Conservation (phyloP, 2,113 vertebrate species). For the Camelus bactrianus region DNA sequence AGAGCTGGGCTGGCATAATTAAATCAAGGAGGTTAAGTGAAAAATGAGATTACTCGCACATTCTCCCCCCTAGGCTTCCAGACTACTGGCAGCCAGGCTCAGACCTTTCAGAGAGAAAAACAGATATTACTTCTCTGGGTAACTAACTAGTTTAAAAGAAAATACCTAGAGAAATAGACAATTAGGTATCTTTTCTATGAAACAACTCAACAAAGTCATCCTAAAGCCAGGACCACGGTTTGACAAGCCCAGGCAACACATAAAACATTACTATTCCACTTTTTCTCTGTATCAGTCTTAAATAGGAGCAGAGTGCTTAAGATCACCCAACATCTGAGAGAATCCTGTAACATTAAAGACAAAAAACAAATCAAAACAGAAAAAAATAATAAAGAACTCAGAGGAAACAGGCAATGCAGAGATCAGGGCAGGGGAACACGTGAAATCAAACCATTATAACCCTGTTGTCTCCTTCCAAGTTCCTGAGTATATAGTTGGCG, state of each 20-base stretch:
- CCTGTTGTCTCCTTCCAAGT: neutral
- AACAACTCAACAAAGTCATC: neutral
- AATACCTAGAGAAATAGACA: neutral
- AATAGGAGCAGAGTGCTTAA: neutral
- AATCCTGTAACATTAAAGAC: neutral
- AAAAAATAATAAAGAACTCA: neutral
- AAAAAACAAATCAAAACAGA: neutral
- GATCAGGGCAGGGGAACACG: neutral
- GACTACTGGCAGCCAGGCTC: neutral
- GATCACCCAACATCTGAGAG: neutral
- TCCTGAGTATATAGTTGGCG: neutral
- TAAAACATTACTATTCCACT: neutral
- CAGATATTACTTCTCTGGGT: neutral
- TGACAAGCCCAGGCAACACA: neutral
- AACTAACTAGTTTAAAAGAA: neutral
- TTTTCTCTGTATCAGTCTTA: neutral
- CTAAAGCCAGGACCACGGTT: neutral
- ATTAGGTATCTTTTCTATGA: neutral
- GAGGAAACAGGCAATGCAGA: neutral
- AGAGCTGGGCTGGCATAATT: neutral
- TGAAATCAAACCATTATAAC: neutral
- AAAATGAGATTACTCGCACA: neutral
- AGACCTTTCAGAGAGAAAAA: neutral
- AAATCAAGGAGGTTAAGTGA: neutral
- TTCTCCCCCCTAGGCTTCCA: neutral